These are phyloP conservation scores for Eulemur rubriventer DNA, from an alignment of 2,797 vertebrate species.

Conservation along the genomic window DNA sequence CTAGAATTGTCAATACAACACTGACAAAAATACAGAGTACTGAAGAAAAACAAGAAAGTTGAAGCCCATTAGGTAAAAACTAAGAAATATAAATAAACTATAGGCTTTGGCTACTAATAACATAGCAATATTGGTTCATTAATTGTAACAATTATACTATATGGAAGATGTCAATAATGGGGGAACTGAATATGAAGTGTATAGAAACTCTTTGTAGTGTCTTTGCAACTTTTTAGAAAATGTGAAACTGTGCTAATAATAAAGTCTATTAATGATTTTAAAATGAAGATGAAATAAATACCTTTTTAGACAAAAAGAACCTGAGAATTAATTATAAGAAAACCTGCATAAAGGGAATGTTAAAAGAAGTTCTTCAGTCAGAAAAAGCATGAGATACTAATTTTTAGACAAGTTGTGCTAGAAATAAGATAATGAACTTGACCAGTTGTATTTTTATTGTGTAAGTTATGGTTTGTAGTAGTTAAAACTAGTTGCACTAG, in stretches of 20 bases:
- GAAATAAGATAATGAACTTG: background rate
- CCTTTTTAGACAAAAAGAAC: background rate
- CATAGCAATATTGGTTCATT: background rate
- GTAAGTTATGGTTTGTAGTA: background rate
- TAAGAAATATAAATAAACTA: background rate
- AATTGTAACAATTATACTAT: background rate
- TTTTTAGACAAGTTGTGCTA: background rate
- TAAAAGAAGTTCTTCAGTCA: background rate
- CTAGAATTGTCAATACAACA: background rate
- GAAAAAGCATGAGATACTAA: background rate
- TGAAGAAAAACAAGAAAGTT: background rate
- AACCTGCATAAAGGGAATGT: background rate
- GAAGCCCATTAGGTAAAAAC: background rate
- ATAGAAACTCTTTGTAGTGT: background rate
- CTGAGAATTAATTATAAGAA: background rate
- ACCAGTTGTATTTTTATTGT: background rate
- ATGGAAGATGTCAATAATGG: background rate
- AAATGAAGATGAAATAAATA: background rate
- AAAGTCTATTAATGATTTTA: background rate
- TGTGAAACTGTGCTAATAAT: background rate
- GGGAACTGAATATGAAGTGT: background rate
- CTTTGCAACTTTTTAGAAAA: background rate
- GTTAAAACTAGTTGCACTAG: background rate
- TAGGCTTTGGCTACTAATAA: background rate
- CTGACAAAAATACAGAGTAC: background rate